phyloP scores from a whole-genome alignment of 2,888 invertebrate species.

The Antheraea assamensis region DNA sequence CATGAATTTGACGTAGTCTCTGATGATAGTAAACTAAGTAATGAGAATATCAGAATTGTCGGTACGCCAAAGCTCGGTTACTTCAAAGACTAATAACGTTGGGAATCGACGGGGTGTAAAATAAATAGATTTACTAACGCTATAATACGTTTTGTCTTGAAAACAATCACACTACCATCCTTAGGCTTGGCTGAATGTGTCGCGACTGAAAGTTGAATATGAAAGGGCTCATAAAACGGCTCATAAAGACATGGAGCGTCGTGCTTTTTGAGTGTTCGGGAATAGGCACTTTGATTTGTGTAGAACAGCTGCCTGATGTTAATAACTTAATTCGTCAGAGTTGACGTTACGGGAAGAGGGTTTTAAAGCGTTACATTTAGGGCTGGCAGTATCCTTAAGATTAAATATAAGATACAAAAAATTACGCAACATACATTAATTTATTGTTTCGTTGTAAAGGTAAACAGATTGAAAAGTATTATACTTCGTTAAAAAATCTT shows the following conservation, averaged over 20 bases:
- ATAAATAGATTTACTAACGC: constrained; percentile 68
- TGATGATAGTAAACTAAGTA: constrained; percentile 43
- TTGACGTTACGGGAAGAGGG: constrained; percentile 71
- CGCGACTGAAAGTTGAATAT: constrained; percentile 72
- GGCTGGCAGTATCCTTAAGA: constrained; percentile 20
- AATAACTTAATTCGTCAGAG: constrained; percentile 82
- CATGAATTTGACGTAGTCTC: constrained; percentile 55
- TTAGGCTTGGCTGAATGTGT: constrained; percentile 44
- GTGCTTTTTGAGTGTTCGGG: constrained; percentile 62
- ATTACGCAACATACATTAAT: neutral
- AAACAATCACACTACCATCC: constrained; percentile 66
- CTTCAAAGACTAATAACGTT: constrained; percentile 71
- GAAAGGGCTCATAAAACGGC: constrained; percentile 74
- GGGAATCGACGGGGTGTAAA: constrained; percentile 58
- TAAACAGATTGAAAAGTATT: neutral
- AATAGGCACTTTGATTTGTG: constrained; percentile 79
- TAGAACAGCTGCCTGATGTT: constrained; percentile 76
- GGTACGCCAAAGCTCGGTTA: constrained; percentile 51
- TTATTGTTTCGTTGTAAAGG: neutral
- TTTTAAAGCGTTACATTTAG: constrained; percentile 65
- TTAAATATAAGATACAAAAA: neutral
- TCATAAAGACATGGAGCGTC: constrained; percentile 70
- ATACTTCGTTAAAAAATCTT: neutral
- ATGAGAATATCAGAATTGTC: constrained; percentile 65
- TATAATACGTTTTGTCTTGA: constrained; percentile 74